These are phyloP conservation scores for Pangasius macronema DNA, from an alignment of 2,797 vertebrate genomes.

Conservation along the genomic window DNA sequence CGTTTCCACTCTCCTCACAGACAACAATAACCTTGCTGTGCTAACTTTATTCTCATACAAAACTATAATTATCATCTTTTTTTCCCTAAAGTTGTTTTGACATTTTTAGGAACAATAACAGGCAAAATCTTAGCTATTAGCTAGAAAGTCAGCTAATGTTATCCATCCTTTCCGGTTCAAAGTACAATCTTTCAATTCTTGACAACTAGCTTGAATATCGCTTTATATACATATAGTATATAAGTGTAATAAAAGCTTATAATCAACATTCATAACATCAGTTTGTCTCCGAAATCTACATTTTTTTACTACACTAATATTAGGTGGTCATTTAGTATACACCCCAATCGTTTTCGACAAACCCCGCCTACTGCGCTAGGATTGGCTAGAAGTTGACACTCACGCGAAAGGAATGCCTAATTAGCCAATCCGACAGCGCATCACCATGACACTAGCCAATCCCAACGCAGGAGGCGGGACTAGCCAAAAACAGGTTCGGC, in stretches of 20 bases:
- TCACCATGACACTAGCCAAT: neutral
- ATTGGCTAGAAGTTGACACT: constrained; percentile 14
- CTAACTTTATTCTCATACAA: no score
- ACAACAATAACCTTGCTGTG: neutral
- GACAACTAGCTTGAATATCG: neutral
- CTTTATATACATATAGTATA: neutral
- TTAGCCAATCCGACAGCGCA: neutral
- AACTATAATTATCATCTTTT: neutral
- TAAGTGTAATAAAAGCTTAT: neutral
- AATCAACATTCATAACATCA: neutral
- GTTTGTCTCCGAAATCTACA: neutral
- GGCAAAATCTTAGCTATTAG: no score
- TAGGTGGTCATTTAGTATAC: neutral
- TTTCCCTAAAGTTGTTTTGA: neutral
- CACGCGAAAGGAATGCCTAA: neutral
- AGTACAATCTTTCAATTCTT: neutral
- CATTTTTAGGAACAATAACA: neutral
- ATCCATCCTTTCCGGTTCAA: neutral
- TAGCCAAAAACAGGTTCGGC: neutral
- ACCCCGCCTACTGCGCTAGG: neutral
- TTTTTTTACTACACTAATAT: neutral
- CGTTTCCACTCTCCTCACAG: neutral
- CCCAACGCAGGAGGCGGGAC: neutral
- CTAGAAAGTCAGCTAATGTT: neutral
- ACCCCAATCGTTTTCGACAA: neutral